phyloP scores from a whole-genome alignment of 2,888 invertebrate species.

The Axea sp. region DNA sequence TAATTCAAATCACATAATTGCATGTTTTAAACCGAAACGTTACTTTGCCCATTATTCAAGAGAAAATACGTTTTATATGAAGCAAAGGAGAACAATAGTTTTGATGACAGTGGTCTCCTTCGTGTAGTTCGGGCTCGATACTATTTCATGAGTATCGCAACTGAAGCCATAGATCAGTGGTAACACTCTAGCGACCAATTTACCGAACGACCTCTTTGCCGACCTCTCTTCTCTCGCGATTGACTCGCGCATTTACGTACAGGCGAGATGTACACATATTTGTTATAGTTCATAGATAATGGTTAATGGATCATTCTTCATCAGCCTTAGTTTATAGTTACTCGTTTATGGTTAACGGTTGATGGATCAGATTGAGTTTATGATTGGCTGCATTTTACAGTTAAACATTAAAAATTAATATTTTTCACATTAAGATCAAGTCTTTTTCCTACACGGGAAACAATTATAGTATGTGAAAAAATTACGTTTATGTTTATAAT shows the following conservation, averaged over 20 bases:
- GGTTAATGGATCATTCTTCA: slow-evolving; percentile 54
- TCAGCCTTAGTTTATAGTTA: slow-evolving; percentile 47
- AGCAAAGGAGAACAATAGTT: slow-evolving; percentile 39
- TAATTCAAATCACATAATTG: too few relatives aligned
- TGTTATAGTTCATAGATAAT: slow-evolving; percentile 53
- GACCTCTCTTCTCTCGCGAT: slow-evolving; percentile 69
- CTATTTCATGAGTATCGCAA: slow-evolving; percentile 76
- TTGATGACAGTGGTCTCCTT: slow-evolving; percentile 69
- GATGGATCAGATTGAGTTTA: slow-evolving; percentile 52
- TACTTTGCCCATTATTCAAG: too few relatives aligned
- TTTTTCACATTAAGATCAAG: slow-evolving; percentile 35
- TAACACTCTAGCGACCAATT: slow-evolving; percentile 72
- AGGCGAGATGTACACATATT: slow-evolving; percentile 50
- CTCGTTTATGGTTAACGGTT: slow-evolving; percentile 56
- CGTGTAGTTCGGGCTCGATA: slow-evolving; percentile 71
- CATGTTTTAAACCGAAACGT: too few relatives aligned
- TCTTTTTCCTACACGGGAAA: slow-evolving; percentile 34
- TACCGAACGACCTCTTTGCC: slow-evolving; percentile 74
- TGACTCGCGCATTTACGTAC: slow-evolving; percentile 52
- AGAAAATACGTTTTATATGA: too few relatives aligned
- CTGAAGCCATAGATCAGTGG: slow-evolving; percentile 73
- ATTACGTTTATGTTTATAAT: slow-evolving; percentile 12
- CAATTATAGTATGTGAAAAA: slow-evolving; percentile 23
- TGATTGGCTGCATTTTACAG: slow-evolving; percentile 45
- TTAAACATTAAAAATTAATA: slow-evolving; percentile 46